Base-by-base conservation (phyloP, 2,113 vertebrate species). In the Spea multiplicata region DNA sequence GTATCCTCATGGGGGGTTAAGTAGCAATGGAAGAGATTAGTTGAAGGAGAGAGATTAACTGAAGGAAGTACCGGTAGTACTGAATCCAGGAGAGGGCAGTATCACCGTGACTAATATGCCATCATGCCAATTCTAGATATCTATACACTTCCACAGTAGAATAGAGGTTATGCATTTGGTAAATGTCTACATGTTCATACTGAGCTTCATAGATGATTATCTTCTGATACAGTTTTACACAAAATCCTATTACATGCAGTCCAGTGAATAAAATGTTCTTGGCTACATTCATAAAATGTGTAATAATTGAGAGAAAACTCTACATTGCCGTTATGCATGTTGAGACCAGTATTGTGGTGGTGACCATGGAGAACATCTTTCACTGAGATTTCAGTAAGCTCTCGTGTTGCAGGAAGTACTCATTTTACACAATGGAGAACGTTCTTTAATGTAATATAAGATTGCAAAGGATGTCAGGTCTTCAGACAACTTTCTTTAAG, bases 211-310 rank as follows among this genome's bases (percentile, higher is more conserved):
- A 50, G n/a, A 30, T 0, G n/a, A 17, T 47, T 30, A n/a, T 47
- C 44, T 8, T 55, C n/a, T 76, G 8, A 46, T 9, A 55, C 13
- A 52, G 8, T 13, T 49, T 67, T 67, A 67, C 2, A 46, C 44
- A 69, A 5, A 69, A 48, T 69, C 45, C 13, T 69, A 17, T 49
- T 49, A 71, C 2, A 53, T 12, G 67, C 12, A 62, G 57, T 45
- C 46, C 5, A 48, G 67, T 77, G 57, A 76, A 48, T 62, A 77
- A 77, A 77, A 76, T 61, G 50, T 77, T 8, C 75, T 70, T 77
- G 75, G 75, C 67, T 52, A 50, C 6, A 5, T 1, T 52, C 5
- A 62, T 61, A 57, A 61, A 73, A 49, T 5, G 16, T 46, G 44
- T 9, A 57, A 59, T 71, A 64, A 17, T 13, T 8, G 12, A 49